Evolutionary conservation across 64 coral and sea anemone genomes (phyloP), one percentile per base, ranked within the genome.

Genomic region (Pocillopora damicornis): DNA sequence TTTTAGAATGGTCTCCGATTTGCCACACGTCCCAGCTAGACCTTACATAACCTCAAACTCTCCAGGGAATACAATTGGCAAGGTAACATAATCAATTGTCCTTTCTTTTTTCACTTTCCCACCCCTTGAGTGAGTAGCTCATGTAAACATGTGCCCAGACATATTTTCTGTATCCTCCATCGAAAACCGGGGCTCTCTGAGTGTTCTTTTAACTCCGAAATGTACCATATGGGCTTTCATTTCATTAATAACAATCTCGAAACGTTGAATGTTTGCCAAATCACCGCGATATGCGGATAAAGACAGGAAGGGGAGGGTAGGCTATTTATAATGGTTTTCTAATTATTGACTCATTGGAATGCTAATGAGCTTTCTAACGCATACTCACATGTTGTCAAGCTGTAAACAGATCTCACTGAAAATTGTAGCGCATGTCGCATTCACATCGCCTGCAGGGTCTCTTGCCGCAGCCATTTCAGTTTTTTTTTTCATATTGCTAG

Each of bases 301-400:
- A 71, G n/a, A n/a, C 67, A 71, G 67, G 20, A 71, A 71, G 67
- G 67, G 20, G 20, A 20, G 7, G 42, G 9, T 11, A 1, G 67
- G 22, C 67, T 71, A 71, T 71, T 71, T 71, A 25, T 60, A 60
- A 79, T 25, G 11, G 9, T 57, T 42, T 45, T 80, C 66, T 35
- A 36, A 35, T 38, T 30, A 15, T 35, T 65, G 62, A 60, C 30
- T 30, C 18, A 85, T 85, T 85, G 37, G 45, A 56, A 72, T 85
- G 81, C 64, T 72, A 85, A 85, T 85, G 65, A 56, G 67, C 42
- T 51, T 51, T 22, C 57, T 68, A 63, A 72, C 64, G 81, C 81
- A 34, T 57, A 30, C 37, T 85, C 81, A 85, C 25, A 66, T 67
- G 37, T 58, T 65, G 22, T 35, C 65, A 15, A 57, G 65, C 81